Percentiles rank a stretch among this genome's conserved stretches.
phyloP scores from a whole-genome alignment of 2,797 vertebrate genomes.

The Falco biarmicus region DNA sequence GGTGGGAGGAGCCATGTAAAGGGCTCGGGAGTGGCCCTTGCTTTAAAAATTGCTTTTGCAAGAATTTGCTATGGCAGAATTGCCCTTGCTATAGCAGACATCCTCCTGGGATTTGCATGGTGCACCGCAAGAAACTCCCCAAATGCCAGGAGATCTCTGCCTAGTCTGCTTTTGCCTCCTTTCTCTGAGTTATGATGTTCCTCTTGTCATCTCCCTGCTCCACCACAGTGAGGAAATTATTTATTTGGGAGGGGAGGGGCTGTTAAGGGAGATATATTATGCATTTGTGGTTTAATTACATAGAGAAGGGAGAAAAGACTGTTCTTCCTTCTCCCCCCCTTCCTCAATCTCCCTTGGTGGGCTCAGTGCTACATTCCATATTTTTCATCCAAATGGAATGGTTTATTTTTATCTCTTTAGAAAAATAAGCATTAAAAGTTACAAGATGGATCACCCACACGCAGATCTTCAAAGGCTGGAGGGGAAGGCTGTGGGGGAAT shows the following conservation, averaged over 20 bases:
- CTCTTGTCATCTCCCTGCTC: not conserved
- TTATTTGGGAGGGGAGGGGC: constrained; percentile 9
- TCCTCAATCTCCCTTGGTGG: not conserved
- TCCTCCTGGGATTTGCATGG: not conserved
- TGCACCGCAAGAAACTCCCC: accelerated
- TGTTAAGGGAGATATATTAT: not conserved
- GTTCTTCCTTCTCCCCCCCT: not conserved
- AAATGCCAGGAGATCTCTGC: not conserved
- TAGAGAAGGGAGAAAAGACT: not conserved
- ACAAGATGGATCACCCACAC: not conserved
- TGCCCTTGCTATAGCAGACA: not conserved
- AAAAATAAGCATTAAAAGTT: constrained; percentile 26
- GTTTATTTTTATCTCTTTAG: constrained; percentile 40
- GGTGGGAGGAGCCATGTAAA: not conserved
- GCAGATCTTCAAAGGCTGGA: not conserved
- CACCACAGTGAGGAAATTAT: not conserved
- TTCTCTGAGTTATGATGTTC: not conserved
- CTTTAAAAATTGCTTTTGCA: not conserved
- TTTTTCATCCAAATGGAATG: constrained; percentile 20
- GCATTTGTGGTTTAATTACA: constrained; percentile 7
- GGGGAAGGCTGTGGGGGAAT: not conserved
- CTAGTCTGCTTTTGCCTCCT: not conserved
- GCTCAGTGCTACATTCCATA: not conserved
- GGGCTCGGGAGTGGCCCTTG: not conserved
- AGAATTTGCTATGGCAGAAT: not conserved